Percentiles rank a stretch among this genome's conserved stretches.
phyloP scores from a whole-genome alignment of 2,113 vertebrate genomes.

The Himantopus leucocephalus region DNA sequence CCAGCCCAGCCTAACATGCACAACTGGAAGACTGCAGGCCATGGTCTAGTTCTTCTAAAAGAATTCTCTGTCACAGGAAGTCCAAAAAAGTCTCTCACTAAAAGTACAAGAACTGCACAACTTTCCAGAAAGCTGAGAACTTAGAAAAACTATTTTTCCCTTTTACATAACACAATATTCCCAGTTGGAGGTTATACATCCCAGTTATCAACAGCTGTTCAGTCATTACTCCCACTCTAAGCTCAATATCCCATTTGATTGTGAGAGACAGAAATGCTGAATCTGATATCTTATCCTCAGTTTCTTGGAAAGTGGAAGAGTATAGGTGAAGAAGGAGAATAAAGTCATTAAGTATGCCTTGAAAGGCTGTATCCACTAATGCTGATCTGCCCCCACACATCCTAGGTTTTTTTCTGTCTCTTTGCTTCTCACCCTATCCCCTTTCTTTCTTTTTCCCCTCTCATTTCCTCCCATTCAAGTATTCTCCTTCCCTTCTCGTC shows the following conservation, averaged over 20 bases:
- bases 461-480: background rate
- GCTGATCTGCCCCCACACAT: background rate
- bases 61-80: background rate
- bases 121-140: background rate
- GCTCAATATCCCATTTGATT: conserved; percentile 4
- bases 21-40: background rate
- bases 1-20: background rate
- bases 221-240: background rate
- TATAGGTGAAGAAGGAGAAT: background rate
- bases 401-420: background rate
- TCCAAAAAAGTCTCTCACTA: background rate
- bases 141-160: background rate
- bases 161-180: background rate
- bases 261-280: background rate
- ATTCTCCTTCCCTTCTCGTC: background rate
- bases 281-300: background rate
- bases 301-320: background rate
- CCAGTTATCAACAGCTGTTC: conserved; percentile 2
- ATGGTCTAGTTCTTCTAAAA: background rate
- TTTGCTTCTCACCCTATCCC: background rate
- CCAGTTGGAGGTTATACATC: background rate
- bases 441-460: background rate
- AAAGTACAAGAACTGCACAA: background rate
- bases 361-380: background rate
- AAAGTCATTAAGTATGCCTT: background rate